Conservation (phyloP, 2,888 invertebrate genomes). For the Drosophila sordidula region DNA sequence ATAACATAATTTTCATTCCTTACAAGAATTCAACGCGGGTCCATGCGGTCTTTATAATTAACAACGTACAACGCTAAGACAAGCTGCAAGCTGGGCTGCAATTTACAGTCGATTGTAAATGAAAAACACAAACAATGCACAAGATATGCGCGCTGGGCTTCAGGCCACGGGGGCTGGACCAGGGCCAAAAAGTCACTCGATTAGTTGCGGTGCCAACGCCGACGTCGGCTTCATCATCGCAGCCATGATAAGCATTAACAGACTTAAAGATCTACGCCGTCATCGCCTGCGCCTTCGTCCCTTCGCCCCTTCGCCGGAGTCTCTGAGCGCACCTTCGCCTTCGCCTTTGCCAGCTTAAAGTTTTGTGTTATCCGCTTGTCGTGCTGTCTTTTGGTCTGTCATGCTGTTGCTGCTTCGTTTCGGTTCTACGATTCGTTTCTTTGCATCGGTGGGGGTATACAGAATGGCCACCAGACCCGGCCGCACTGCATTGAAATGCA, state of each 20-base stretch:
- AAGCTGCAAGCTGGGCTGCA: conserved; percentile 54
- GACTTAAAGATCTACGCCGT: conserved; percentile 71
- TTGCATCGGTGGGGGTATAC: conserved; percentile 62
- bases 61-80: conserved; percentile 54
- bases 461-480: conserved; percentile 51
- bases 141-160: conserved; percentile 30
- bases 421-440: conserved; percentile 50
- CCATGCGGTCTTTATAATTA: conserved; percentile 65
- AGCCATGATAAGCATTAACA: conserved; percentile 75
- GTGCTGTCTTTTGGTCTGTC: conserved; percentile 54
- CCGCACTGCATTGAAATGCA: conserved; percentile 66
- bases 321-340: conserved; percentile 12
- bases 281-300: conserved; percentile 63
- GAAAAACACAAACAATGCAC: conserved; percentile 70
- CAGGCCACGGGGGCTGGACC: conserved; percentile 61
- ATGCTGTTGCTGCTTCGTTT: conserved; percentile 54
- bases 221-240: conserved; percentile 65
- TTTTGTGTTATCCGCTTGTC: conserved; percentile 53
- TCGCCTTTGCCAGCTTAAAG: conserved; percentile 28
- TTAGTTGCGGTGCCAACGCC: conserved; percentile 74
- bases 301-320: conserved; percentile 15
- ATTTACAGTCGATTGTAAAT: conserved; percentile 66
- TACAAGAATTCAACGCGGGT: conserved; percentile 46
- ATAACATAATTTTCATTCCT: conserved; percentile 55
- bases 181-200: conserved; percentile 71